phyloP scores from a whole-genome alignment of 1,140 invertebrate genomes.

The Planococcus citri region DNA sequence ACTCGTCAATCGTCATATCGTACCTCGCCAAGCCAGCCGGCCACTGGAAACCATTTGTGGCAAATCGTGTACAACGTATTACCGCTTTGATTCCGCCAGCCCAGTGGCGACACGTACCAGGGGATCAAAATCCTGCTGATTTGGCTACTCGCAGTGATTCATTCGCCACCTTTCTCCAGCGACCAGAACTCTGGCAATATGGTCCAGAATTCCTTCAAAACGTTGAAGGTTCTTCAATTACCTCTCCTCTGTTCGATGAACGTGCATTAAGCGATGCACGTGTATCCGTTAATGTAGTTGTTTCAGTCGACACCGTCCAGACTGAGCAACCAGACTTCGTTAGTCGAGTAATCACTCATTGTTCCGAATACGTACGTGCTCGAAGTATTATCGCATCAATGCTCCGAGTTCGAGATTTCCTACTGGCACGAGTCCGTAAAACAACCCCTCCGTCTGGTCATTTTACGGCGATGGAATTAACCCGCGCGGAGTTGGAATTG shows the following conservation, averaged over 20 bases:
- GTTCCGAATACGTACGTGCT: too few relatives aligned
- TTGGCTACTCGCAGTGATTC: conserved; percentile 31
- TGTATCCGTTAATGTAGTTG: neutral
- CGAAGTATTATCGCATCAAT: too few relatives aligned
- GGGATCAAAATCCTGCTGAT: conserved; percentile 36
- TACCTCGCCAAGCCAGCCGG: conserved; percentile 32
- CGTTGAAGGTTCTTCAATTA: too few relatives aligned
- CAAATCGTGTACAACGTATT: conserved; percentile 33
- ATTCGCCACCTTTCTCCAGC: neutral
- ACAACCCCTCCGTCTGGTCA: neutral
- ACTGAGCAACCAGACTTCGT: too few relatives aligned
- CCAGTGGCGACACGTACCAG: conserved; percentile 32
- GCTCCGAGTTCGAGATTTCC: neutral
- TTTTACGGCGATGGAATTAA: neutral
- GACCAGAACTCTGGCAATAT: conserved; percentile 24
- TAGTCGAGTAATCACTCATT: too few relatives aligned
- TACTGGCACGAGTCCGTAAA: neutral
- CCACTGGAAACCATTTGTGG: conserved; percentile 33
- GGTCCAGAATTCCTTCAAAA: conserved; percentile 17
- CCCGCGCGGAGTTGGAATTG: neutral
- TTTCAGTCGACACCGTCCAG: too few relatives aligned
- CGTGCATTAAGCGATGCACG: too few relatives aligned
- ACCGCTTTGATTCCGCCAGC: conserved; percentile 25
- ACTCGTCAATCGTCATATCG: conserved; percentile 33
- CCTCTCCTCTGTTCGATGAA: too few relatives aligned